Conservation (phyloP, 1,140 invertebrate genomes). For the Zaprionus kolodkinae region DNA sequence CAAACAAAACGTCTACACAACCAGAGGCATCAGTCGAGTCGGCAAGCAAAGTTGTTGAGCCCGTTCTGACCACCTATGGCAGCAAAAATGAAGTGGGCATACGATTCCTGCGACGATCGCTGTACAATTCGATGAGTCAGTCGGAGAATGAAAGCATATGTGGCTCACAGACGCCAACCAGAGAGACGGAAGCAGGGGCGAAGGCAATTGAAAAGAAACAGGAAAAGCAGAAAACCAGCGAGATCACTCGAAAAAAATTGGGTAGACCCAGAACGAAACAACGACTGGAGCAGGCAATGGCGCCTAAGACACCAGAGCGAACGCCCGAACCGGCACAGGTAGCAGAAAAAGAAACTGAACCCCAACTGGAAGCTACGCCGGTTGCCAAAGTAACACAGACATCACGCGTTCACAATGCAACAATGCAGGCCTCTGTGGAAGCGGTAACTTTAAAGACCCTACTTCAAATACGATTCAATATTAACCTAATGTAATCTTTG, state of each 20-base stretch:
- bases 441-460: not conserved
- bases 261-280: conserved; percentile 42
- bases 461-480: not conserved
- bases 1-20: not conserved
- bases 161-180: conserved; percentile 13
- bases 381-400: not conserved
- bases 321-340: too few relatives aligned
- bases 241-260: conserved; percentile 44
- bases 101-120: conserved; percentile 61
- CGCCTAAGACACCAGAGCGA: conserved; percentile 58
- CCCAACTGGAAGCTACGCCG: not conserved
- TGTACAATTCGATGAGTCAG: conserved; percentile 59
- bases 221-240: not conserved
- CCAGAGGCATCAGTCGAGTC: not conserved
- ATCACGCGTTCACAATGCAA: not conserved
- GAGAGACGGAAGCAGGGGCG: conserved; percentile 31
- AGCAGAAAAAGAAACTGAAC: not conserved
- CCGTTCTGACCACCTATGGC: conserved; percentile 71
- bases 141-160: conserved; percentile 52
- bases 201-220: not conserved
- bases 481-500: not conserved
- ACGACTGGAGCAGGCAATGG: conserved; percentile 43
- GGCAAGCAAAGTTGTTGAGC: conserved; percentile 12
- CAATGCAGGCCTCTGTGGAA: not conserved
- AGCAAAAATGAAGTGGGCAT: conserved; percentile 57